These are phyloP conservation scores for Latheticus oryzae DNA, from an alignment of 2,888 invertebrate genomes.

Conservation along the genomic window DNA sequence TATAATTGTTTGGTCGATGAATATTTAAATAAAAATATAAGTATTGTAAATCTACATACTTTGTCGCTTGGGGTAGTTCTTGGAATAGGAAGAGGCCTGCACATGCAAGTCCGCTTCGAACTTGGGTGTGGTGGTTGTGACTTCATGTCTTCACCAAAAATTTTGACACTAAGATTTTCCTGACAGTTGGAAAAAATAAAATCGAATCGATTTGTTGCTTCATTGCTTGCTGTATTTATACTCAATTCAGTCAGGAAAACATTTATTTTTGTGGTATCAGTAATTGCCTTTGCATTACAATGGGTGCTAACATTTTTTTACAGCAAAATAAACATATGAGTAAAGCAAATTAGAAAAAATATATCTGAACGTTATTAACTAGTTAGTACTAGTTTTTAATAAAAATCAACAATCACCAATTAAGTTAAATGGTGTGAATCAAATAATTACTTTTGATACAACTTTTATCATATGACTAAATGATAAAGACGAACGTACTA, in stretches of 20 bases:
- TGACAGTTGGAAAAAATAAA: conserved; percentile 6
- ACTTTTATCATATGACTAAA: conserved; percentile 21
- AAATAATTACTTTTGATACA: conserved; percentile 20
- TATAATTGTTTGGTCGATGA: no score
- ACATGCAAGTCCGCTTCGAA: conserved; percentile 30
- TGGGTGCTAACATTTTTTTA: no score
- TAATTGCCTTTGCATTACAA: no score
- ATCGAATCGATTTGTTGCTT: no score
- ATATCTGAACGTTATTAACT: conserved; percentile 7
- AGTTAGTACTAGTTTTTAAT: conserved; percentile 14
- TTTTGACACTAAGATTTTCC: conserved; percentile 24
- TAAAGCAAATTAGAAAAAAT: no score
- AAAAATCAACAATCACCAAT: conserved; percentile 23
- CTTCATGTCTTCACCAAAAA: conserved; percentile 16
- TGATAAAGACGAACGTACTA: not conserved
- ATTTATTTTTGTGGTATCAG: no score
- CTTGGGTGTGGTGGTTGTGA: no score
- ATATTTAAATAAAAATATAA: no score
- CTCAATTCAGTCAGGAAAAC: no score
- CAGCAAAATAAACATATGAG: no score
- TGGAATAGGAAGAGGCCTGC: conserved; percentile 31
- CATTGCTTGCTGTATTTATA: no score
- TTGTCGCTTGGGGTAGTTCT: conserved; percentile 3
- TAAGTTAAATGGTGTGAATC: conserved; percentile 17
- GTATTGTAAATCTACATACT: no score